Conservation (phyloP, 2,888 invertebrate species). For the Cheilosia variabilis region DNA sequence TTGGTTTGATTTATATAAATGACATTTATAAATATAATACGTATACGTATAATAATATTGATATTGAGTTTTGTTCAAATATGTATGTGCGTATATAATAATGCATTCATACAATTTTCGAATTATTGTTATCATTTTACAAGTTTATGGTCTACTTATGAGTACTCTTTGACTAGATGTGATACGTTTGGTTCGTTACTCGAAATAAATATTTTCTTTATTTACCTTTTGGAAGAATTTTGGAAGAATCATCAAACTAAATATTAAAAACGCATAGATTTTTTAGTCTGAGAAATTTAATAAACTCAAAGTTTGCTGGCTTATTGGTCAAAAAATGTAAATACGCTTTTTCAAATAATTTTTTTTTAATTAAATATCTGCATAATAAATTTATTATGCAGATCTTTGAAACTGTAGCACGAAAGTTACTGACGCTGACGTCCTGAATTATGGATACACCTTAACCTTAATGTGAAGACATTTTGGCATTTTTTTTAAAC, state of each 20-base stretch:
- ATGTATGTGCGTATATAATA: background rate
- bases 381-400: too few species aligned
- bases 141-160: slow-evolving; percentile 2
- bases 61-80: slow-evolving; percentile 48
- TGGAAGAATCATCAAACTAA: background rate
- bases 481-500: too few species aligned
- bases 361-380: too few species aligned
- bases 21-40: slow-evolving; percentile 14
- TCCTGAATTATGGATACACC: too few species aligned
- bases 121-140: slow-evolving; percentile 22
- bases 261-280: too few species aligned
- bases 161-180: slow-evolving; percentile 12
- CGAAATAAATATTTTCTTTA: background rate
- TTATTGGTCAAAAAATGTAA: too few species aligned
- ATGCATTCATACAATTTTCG: background rate
- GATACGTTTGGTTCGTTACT: slow-evolving; percentile 18
- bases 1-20: background rate
- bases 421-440: too few species aligned
- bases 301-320: too few species aligned
- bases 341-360: too few species aligned
- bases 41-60: slow-evolving; percentile 37
- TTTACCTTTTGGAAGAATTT: background rate
- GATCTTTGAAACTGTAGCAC: too few species aligned
- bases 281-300: too few species aligned
- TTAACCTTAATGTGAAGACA: too few species aligned